Percentiles rank a stretch among this genome's conserved stretches.
Conservation (phyloP, 2,797 vertebrate genomes). For the Megalops cyprinoides region DNA sequence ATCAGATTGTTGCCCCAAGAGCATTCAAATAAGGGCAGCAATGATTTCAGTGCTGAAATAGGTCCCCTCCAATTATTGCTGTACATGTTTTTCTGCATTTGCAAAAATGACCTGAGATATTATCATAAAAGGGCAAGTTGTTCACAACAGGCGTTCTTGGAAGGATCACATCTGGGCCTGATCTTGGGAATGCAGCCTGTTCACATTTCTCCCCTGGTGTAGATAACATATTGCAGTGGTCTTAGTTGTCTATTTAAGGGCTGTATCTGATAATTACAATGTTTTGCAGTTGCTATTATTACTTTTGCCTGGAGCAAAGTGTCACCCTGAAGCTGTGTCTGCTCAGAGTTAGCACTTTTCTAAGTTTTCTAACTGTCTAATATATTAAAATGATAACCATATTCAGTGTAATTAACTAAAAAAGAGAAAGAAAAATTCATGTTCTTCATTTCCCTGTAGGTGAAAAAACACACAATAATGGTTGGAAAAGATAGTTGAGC, state of each 20-base stretch:
- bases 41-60: background rate
- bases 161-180: background rate
- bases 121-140: background rate
- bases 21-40: background rate
- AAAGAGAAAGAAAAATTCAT: too few relatives aligned
- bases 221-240: background rate
- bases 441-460: background rate
- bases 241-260: background rate
- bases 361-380: background rate
- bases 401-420: too few relatives aligned
- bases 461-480: background rate
- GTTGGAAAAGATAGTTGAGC: background rate
- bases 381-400: background rate
- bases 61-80: background rate
- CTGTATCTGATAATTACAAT: conserved; percentile 5
- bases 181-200: conserved; percentile 5
- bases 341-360: background rate
- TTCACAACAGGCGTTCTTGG: background rate
- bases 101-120: conserved; percentile 3
- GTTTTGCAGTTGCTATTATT: conserved; percentile 3
- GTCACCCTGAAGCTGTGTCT: background rate
- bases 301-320: conserved; percentile 13
- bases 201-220: background rate
- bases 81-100: background rate
- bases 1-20: background rate